phyloP scores from a whole-genome alignment of 2,888 invertebrate genomes.

The Phasia obesa region DNA sequence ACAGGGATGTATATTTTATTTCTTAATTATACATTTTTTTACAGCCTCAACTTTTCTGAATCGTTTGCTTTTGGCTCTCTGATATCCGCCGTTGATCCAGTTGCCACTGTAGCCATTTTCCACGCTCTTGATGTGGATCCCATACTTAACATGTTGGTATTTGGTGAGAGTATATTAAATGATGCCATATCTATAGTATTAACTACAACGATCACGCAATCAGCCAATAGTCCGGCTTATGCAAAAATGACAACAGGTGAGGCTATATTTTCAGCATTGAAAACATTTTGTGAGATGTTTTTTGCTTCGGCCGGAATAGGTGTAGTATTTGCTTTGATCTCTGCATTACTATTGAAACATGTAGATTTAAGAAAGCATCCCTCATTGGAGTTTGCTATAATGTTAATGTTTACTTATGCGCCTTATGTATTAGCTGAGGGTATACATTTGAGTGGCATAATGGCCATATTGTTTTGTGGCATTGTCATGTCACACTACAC shows the following conservation, averaged over 20 bases:
- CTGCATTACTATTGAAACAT: slow-evolving; percentile 96
- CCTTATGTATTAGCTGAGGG: slow-evolving; percentile 99
- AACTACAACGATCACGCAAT: slow-evolving; percentile 93
- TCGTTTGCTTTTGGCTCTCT: slow-evolving; percentile 98
- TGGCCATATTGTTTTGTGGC: slow-evolving; percentile 99
- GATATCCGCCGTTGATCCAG: slow-evolving; percentile 99
- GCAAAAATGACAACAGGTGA: slow-evolving; percentile 87
- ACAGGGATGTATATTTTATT: too few relatives aligned
- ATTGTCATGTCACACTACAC: slow-evolving; percentile 99
- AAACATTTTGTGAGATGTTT: slow-evolving; percentile 97
- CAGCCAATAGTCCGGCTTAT: slow-evolving; percentile 86
- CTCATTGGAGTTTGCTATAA: slow-evolving; percentile 98
- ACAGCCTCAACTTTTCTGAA: slow-evolving; percentile 95
- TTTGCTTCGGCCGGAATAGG: slow-evolving; percentile 99
- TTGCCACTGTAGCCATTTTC: slow-evolving; percentile 99
- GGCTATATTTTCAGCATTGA: slow-evolving; percentile 93
- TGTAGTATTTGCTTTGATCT: slow-evolving; percentile 95
- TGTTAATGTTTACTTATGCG: slow-evolving; percentile 98
- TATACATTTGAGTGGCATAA: slow-evolving; percentile 97
- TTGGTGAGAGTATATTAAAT: slow-evolving; percentile 92
- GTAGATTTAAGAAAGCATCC: slow-evolving; percentile 98
- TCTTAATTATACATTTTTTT: slow-evolving; percentile 78
- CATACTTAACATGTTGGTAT: slow-evolving; percentile 99
- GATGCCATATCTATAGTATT: slow-evolving; percentile 99
- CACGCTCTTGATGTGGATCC: slow-evolving; percentile 98